Conservation (phyloP, 2,113 vertebrate species). For the Engraulis encrasicolus region DNA sequence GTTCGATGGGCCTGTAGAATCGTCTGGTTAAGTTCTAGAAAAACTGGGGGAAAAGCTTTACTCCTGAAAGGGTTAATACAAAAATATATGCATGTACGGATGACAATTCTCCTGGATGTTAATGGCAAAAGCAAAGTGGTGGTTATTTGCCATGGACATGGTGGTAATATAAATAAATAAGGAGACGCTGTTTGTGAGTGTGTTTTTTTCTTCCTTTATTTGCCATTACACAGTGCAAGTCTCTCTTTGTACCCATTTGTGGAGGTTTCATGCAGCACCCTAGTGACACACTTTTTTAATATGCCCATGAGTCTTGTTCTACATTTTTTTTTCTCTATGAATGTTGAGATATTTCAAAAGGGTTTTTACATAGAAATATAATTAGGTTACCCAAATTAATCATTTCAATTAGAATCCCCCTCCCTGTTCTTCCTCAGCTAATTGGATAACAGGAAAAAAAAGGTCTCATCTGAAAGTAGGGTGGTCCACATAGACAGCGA, state of each 20-base stretch:
- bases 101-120: not conserved
- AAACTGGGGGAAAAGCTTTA: too few species aligned
- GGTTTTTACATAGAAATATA: constrained; percentile 82
- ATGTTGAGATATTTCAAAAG: constrained; percentile 69
- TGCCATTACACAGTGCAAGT: constrained; percentile 9
- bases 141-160: too few species aligned
- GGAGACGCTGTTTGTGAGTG: too few species aligned
- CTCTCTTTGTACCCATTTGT: constrained; percentile 19
- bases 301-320: constrained; percentile 68
- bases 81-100: not conserved
- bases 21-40: too few species aligned
- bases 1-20: too few species aligned
- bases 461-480: constrained; percentile 60
- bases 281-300: constrained; percentile 70
- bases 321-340: constrained; percentile 63
- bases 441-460: constrained; percentile 70
- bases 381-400: constrained; percentile 82
- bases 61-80: not conserved
- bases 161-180: too few species aligned
- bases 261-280: constrained; percentile 58
- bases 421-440: constrained; percentile 67
- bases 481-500: constrained; percentile 52
- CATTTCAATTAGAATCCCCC: constrained; percentile 75
- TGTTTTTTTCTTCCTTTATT: too few species aligned
- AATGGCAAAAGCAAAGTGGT: not conserved